These are phyloP conservation scores for Sebastes cheni DNA, from an alignment of 2,797 vertebrate species.

Conservation along the genomic window DNA sequence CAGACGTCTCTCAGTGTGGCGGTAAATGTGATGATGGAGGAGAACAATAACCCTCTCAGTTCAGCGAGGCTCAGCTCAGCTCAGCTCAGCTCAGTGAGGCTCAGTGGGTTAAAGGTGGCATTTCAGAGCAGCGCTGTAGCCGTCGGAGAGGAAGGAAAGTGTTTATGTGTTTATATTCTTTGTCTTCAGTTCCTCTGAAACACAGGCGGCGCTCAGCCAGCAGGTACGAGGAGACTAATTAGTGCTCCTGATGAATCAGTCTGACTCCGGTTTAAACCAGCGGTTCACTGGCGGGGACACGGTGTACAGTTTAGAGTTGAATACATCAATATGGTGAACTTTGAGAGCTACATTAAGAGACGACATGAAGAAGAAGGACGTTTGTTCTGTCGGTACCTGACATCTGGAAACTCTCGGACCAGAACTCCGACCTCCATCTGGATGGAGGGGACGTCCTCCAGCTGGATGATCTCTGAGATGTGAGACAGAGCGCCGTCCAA, in stretches of 20 bases:
- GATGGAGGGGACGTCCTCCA: slow-evolving; percentile 91
- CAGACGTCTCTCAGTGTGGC: neutral
- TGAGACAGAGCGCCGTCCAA: slow-evolving; percentile 87
- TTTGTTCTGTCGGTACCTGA: slow-evolving; percentile 80
- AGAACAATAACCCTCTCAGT: slow-evolving; percentile 21
- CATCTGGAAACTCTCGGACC: slow-evolving; percentile 90
- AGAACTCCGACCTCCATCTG: slow-evolving; percentile 94
- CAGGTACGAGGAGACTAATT: too few species aligned
- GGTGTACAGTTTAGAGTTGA: too few species aligned
- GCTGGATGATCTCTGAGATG: slow-evolving; percentile 88
- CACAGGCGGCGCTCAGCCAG: too few species aligned
- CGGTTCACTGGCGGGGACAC: too few species aligned
- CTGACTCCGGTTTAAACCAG: too few species aligned
- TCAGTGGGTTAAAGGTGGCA: slow-evolving; percentile 29
- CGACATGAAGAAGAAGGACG: neutral
- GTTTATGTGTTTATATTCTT: slow-evolving; percentile 65
- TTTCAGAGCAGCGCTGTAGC: slow-evolving; percentile 6
- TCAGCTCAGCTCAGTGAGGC: neutral
- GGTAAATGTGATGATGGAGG: neutral
- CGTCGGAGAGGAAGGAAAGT: slow-evolving; percentile 59
- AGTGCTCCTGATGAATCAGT: too few species aligned
- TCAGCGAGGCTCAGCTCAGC: too few species aligned
- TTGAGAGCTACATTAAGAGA: too few species aligned
- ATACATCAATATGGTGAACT: too few species aligned
- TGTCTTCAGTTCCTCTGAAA: slow-evolving; percentile 33